Evolutionary conservation across 1,140 invertebrate species (phyloP).

Genomic region (Octopus sinensis): DNA sequence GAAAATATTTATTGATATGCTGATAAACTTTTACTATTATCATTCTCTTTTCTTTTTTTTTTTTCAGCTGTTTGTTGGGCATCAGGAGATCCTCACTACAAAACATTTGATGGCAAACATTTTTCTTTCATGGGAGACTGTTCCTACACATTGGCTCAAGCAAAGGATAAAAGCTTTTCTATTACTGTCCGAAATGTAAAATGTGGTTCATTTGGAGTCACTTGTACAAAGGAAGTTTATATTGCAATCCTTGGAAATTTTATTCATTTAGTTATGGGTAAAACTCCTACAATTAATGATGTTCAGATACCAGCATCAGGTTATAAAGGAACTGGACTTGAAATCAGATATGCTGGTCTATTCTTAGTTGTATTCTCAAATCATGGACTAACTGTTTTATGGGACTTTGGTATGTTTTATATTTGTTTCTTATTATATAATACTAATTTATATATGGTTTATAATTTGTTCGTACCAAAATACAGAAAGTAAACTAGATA

Average conservation of each 20-base stretch:
- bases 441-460: too few species aligned
- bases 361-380: background rate
- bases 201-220: conserved; percentile 79
- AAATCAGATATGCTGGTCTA: background rate
- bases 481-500: too few species aligned
- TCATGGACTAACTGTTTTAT: conserved; percentile 21
- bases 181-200: conserved; percentile 66
- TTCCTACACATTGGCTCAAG: conserved; percentile 76
- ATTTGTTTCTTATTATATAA: too few species aligned
- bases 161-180: conserved; percentile 5
- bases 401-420: conserved; percentile 26
- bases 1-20: too few species aligned
- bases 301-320: background rate
- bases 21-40: too few species aligned
- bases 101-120: conserved; percentile 48
- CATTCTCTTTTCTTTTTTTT: background rate
- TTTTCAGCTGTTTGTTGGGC: conserved; percentile 31
- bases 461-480: too few species aligned
- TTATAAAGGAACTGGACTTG: background rate
- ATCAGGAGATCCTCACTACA: conserved; percentile 43
- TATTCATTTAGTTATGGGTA: background rate
- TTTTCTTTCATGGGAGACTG: conserved; percentile 84
- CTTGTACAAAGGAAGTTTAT: conserved; percentile 78
- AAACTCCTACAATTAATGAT: background rate
- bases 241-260: conserved; percentile 59